Percentiles rank a stretch among this genome's conserved stretches.
Conservation (phyloP, 2,797 vertebrate genomes). For the Clarias fuscus region DNA sequence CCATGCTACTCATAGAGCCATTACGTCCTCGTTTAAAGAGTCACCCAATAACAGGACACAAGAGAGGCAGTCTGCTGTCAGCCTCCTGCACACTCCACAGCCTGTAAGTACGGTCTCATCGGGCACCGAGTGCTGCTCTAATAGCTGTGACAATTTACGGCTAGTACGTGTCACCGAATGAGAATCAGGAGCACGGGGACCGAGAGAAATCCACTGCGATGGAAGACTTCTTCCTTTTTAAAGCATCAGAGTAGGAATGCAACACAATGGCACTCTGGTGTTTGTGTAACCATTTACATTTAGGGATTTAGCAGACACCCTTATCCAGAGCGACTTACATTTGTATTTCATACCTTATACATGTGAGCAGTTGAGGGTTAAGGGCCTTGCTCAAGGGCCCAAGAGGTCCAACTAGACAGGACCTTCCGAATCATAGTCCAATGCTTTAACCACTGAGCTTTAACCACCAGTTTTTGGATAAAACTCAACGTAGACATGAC, state of each 20-base stretch:
- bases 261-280: neutral
- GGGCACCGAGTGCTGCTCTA: conserved; percentile 38
- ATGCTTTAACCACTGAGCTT: no score
- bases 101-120: conserved; percentile 41
- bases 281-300: no score
- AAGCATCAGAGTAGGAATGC: no score
- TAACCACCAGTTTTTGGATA: no score
- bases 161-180: conserved; percentile 34
- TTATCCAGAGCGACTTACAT: no score
- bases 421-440: no score
- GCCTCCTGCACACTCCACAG: conserved; percentile 26
- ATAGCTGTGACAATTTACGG: conserved; percentile 35
- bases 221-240: neutral
- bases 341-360: no score
- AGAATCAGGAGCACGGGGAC: conserved; percentile 18
- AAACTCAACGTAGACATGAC: neutral
- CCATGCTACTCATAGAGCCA: conserved; percentile 34
- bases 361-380: no score
- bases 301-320: no score
- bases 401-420: no score
- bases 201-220: neutral
- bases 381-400: no score
- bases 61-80: conserved; percentile 27
- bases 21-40: conserved; percentile 42
- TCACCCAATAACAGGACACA: conserved; percentile 42